phyloP scores from a whole-genome alignment of 2,888 invertebrate genomes.

The Enchytraeus crypticus region DNA sequence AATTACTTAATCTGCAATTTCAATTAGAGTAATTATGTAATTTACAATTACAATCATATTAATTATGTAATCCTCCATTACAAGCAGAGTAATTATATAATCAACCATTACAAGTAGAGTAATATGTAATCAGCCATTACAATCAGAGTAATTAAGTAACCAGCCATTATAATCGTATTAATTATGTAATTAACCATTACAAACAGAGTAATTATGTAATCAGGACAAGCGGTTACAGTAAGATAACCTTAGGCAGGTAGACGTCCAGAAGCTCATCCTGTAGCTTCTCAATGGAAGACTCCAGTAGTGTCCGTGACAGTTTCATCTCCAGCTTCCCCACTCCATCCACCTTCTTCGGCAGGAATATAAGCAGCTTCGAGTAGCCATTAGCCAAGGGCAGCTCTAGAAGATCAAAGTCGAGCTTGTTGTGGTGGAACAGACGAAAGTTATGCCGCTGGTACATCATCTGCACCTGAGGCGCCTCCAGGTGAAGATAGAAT shows the following conservation, averaged over 20 bases:
- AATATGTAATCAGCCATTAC: too few species aligned
- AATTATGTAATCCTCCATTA: too few species aligned
- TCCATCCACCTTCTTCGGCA: constrained; percentile 27
- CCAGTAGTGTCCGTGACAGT: constrained; percentile 22
- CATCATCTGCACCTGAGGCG: constrained; percentile 27
- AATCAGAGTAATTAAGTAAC: too few species aligned
- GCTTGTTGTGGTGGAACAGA: constrained; percentile 16
- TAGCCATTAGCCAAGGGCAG: constrained; percentile 25
- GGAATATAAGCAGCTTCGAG: constrained; percentile 22
- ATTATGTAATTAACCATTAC: too few species aligned
- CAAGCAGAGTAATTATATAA: too few species aligned
- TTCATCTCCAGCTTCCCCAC: constrained; percentile 25
- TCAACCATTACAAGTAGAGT: too few species aligned
- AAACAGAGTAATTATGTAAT: too few species aligned
- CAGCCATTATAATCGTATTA: too few species aligned
- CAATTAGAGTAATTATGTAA: too few species aligned
- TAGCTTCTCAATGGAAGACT: constrained; percentile 18
- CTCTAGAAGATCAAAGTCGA: constrained; percentile 26
- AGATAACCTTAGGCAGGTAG: constrained; percentile 23
- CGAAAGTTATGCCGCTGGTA: constrained; percentile 21
- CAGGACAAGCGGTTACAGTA: too few species aligned
- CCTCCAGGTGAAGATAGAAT: constrained; percentile 25
- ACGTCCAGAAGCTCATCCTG: constrained; percentile 26
- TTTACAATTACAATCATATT: too few species aligned
- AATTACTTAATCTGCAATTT: too few species aligned